Base-by-base conservation (phyloP, 2,888 invertebrate species). In the Chymomyza fuscimana region DNA sequence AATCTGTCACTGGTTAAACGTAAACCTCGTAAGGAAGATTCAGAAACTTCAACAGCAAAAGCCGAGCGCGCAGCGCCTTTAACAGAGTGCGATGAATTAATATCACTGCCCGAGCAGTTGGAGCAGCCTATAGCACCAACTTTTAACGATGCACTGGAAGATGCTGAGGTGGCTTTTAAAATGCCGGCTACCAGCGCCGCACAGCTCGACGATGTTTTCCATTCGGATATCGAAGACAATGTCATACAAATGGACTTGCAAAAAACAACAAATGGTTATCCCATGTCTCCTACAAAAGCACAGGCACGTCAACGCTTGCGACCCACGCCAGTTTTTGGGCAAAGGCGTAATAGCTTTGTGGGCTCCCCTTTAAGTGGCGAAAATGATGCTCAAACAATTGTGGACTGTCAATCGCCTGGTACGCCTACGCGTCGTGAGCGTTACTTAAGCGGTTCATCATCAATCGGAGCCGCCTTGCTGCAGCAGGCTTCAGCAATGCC, bases 241-340 rank as follows among this genome's bases (percentile, higher is more conserved):
- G 89, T 91, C 29, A 86, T 90, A 3, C 91, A 91, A 73, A 90
- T 90, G 82, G 91, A 91, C 63, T 73, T 89, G 61, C 90, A 90
- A 36, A 90, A 87, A 16, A 82, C 87, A 0, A 36, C 76, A 4
- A 79, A 61, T 51, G 88, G 84, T 0, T 88, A 77, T 62, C 86
- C 90, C 5, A 86, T 89, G 86, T 90, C 91, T 1, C 90, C 91
- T 0, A 81, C 88, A 29, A 96, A 95, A 92, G 94, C 94, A 69
- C 92, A 95, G 91, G 94, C 94, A 63, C 92, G 96, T 2, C 93
- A 94, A 1, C 94, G 95, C 74, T 94, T 96, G 50, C 93, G 94
- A 52, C 95, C 96, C 4, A 93, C 94, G 5, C 96, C 96, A 0
- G 93, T 94, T 79, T 92, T 96, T 65, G 94, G 94, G 22, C 92